Evolutionary conservation across 2,888 invertebrate genomes (phyloP), one percentile per base, ranked within the genome.

Genomic region (Scelioninae gen. 1): DNA sequence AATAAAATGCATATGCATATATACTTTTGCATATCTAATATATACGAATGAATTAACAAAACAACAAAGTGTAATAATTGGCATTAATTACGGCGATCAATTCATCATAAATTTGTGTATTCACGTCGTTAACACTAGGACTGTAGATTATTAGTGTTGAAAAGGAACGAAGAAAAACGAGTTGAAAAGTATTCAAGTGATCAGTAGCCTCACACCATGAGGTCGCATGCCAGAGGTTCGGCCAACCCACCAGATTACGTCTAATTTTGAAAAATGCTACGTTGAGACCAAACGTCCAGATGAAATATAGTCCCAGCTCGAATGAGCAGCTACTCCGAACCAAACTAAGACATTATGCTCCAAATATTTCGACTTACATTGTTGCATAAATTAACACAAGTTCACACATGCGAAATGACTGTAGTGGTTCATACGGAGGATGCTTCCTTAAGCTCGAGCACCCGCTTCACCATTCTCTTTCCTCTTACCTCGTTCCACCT

Each of bases 171-270:
- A 66, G 60, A 71, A 56, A 72, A 82, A 78, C 68, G 53, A 78
- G 72, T 69, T 58, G 78, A 55, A 62, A 78, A 75, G 51, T 63
- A 76, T 69, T 65, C 76, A 55, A 51, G 69, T 68, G 75, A 79
- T 83, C 78, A 43, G 71, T 79, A 83, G 83, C 78, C 75, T 83
- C 78, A 68, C 78, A 65, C 75, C 78, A 83, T 74, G 83, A 69
- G 65, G 78, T 83, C 83, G 83, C 66, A 83, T 75, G 83, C 83
- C 79, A 83, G 55, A 71, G 78, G 78, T 63, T 47, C 43, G 63
- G 60, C 40, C 78, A 66, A 79, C 79, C 71, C 76, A 78, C 71
- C 71, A 83, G 75, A 83, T 79, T 79, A 79, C 71, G 71, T 79
- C 75, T 60, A 76, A 79, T 80, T 80, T 80, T 65, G 80, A 83